Evolutionary conservation across 2,797 vertebrate genomes (phyloP).

Genomic region (Hoplostethus atlanticus): DNA sequence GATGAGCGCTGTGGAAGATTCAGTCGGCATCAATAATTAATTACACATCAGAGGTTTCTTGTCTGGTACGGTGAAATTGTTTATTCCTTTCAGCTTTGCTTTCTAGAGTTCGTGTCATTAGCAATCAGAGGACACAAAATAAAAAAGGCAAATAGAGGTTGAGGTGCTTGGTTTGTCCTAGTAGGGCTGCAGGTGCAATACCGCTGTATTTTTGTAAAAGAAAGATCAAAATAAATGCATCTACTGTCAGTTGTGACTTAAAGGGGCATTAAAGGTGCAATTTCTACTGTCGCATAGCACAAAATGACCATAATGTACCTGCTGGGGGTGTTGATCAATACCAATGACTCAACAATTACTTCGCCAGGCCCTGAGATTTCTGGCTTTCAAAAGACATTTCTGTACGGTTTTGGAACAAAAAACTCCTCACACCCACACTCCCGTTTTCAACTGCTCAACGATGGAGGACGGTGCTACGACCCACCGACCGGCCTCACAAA

Average conservation of each 20-base stretch:
- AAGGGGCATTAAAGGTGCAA: constrained; percentile 2
- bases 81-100: constrained; percentile 10
- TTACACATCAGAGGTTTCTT: constrained; percentile 30
- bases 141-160: constrained; percentile 5
- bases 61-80: constrained; percentile 15
- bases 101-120: background rate
- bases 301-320: no score
- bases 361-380: no score
- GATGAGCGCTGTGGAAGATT: background rate
- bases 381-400: no score
- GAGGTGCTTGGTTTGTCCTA: background rate
- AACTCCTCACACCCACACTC: no score
- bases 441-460: no score
- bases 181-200: constrained; percentile 8
- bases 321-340: no score
- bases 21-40: constrained; percentile 37
- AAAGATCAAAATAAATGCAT: constrained; percentile 13
- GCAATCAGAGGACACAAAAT: background rate
- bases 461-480: no score
- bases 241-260: background rate
- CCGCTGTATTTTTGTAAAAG: background rate
- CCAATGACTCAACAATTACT: no score
- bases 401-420: no score
- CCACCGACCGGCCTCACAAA: no score
- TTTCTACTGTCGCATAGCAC: no score